Conservation (phyloP, 2,113 vertebrate genomes). For the Hippocampus guttulatus region DNA sequence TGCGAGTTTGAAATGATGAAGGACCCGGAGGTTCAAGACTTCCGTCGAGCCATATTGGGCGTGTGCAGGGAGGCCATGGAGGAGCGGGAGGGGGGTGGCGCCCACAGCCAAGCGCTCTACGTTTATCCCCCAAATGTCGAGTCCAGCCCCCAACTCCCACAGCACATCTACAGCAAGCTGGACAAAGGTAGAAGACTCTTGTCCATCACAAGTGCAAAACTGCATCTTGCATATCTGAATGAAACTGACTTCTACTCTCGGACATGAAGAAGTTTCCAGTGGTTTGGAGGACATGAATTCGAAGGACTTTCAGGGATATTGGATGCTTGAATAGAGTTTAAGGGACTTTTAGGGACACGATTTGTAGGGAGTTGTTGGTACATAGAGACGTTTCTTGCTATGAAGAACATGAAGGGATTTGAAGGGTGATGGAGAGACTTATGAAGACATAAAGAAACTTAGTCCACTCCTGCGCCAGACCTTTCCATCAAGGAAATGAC, state of each 20-base stretch:
- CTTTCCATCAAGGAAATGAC: no score
- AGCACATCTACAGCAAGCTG: constrained; percentile 73
- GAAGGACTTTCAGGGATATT: not conserved
- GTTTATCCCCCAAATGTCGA: constrained; percentile 78
- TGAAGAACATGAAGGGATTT: not conserved
- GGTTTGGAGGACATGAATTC: not conserved
- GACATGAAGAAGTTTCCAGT: not conserved
- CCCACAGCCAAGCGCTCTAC: constrained; percentile 75
- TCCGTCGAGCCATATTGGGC: constrained; percentile 62
- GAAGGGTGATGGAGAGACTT: not conserved
- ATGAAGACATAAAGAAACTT: not conserved
- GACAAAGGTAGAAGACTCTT: constrained; percentile 69
- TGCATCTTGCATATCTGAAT: not conserved
- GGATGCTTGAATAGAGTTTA: not conserved
- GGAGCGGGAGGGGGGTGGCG: constrained; percentile 69
- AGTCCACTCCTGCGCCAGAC: not conserved
- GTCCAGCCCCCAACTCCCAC: constrained; percentile 71
- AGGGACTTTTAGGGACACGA: not conserved
- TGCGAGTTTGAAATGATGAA: constrained; percentile 71
- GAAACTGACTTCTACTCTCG: not conserved
- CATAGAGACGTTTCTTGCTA: not conserved
- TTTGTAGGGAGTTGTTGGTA: not conserved
- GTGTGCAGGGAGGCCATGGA: constrained; percentile 78
- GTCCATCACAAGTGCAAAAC: not conserved
- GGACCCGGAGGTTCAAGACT: constrained; percentile 68